Evolutionary conservation across 1,140 invertebrate genomes (phyloP).

Genomic region (Monochamus saltuarius): DNA sequence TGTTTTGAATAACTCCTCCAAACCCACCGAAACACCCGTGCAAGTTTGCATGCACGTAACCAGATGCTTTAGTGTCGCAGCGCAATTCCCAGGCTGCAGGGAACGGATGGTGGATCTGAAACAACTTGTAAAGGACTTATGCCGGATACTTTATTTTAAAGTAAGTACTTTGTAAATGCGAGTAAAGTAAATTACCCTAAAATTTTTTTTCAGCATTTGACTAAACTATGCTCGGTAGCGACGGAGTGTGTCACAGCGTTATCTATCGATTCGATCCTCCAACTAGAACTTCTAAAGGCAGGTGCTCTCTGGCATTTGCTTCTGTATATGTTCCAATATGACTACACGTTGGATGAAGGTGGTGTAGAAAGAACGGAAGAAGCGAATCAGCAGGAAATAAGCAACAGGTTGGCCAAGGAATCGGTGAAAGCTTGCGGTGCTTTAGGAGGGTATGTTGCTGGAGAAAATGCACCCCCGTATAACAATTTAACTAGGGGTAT

Average conservation of each 20-base stretch:
- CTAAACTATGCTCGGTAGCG: slow-evolving; percentile 75
- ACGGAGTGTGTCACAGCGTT: slow-evolving; percentile 85
- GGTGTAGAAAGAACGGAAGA: slow-evolving; percentile 84
- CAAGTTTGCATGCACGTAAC: slow-evolving; percentile 93
- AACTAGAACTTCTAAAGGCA: slow-evolving; percentile 86
- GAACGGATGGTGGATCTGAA: slow-evolving; percentile 86
- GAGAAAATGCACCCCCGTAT: slow-evolving; percentile 65
- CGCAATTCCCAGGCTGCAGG: slow-evolving; percentile 89
- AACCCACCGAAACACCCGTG: slow-evolving; percentile 78
- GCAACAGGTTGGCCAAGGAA: slow-evolving; percentile 88
- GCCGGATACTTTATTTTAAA: slow-evolving; percentile 87
- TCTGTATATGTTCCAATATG: slow-evolving; percentile 90
- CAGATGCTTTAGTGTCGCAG: slow-evolving; percentile 90
- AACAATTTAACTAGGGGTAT: slow-evolving; percentile 65
- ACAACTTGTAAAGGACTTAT: slow-evolving; percentile 83
- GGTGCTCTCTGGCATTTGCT: slow-evolving; percentile 93
- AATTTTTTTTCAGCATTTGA: slow-evolving; percentile 65
- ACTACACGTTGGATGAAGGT: slow-evolving; percentile 96
- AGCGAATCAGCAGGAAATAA: slow-evolving; percentile 82
- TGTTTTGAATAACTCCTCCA: slow-evolving; percentile 78
- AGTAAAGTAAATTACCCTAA: slow-evolving; percentile 7
- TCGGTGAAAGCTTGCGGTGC: slow-evolving; percentile 81
- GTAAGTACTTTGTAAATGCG: slow-evolving; percentile 55
- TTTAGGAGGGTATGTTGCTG: slow-evolving; percentile 72
- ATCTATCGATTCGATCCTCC: slow-evolving; percentile 78